Evolutionary conservation across 2,888 invertebrate species (phyloP).

Genomic region (Dicycla oo): DNA sequence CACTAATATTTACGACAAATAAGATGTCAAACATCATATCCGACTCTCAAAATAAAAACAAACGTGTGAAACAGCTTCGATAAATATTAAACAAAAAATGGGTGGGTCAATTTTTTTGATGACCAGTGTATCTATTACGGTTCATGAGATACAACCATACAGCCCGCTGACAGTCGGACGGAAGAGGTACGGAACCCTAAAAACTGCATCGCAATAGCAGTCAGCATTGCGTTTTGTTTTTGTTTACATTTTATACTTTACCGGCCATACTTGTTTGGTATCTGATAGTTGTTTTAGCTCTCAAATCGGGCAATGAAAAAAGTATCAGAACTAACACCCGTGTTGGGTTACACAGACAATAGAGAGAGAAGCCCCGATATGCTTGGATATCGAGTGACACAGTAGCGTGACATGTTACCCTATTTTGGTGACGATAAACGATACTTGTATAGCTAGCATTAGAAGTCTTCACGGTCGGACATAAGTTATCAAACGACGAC

Average conservation of each 20-base stretch:
- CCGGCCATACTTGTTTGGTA: constrained; percentile 49
- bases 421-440: constrained; percentile 62
- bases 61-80: no score
- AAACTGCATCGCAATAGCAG: constrained; percentile 45
- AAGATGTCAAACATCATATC: no score
- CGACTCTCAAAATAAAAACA: no score
- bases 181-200: no score
- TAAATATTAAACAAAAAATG: no score
- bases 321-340: constrained; percentile 48
- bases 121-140: no score
- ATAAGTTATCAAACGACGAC: constrained; percentile 34
- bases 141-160: no score
- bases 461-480: constrained; percentile 46
- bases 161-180: no score
- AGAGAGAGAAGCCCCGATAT: constrained; percentile 69
- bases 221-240: constrained; percentile 51
- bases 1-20: no score
- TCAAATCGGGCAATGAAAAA: constrained; percentile 41
- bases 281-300: constrained; percentile 45
- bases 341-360: constrained; percentile 54
- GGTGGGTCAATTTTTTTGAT: no score
- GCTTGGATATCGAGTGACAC: constrained; percentile 71
- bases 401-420: constrained; percentile 66
- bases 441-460: constrained; percentile 49
- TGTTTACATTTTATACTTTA: constrained; percentile 54